These are phyloP conservation scores for Murina feae DNA, from an alignment of 2,113 vertebrate genomes.

Conservation along the genomic window DNA sequence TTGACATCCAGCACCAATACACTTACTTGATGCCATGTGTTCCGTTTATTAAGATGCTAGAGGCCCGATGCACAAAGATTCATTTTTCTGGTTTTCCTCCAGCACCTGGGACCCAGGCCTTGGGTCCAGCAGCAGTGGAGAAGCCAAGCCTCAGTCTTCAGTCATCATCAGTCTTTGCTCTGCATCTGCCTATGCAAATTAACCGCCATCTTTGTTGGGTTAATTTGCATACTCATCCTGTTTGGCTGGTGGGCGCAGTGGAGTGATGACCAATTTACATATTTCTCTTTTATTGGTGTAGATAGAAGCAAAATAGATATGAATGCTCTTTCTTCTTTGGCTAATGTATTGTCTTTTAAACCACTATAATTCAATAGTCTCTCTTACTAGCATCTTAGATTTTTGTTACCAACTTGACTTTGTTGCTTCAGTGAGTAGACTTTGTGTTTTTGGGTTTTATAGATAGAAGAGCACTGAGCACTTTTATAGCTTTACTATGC, in stretches of 20 bases:
- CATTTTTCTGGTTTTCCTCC: no score
- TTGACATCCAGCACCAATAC: neutral
- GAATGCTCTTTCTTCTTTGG: neutral
- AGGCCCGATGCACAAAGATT: no score
- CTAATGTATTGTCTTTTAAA: neutral
- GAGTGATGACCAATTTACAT: no score
- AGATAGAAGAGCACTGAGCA: neutral
- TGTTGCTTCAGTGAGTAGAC: neutral
- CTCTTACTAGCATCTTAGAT: neutral
- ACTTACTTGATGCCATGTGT: neutral
- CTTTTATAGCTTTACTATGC: neutral
- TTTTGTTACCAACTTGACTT: neutral
- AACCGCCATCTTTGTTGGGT: no score
- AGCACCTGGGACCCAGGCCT: no score
- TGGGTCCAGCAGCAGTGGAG: no score
- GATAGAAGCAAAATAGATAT: neutral
- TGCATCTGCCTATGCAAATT: no score
- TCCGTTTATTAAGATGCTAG: neutral
- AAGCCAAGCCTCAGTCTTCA: no score
- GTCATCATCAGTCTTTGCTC: no score
- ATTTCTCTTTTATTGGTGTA: no score
- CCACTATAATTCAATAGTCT: neutral
- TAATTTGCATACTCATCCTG: no score
- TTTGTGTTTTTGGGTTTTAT: neutral
- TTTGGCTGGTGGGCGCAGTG: no score